These are phyloP conservation scores for Butorides virescens DNA, from an alignment of 2,113 vertebrate genomes.

Conservation along the genomic window DNA sequence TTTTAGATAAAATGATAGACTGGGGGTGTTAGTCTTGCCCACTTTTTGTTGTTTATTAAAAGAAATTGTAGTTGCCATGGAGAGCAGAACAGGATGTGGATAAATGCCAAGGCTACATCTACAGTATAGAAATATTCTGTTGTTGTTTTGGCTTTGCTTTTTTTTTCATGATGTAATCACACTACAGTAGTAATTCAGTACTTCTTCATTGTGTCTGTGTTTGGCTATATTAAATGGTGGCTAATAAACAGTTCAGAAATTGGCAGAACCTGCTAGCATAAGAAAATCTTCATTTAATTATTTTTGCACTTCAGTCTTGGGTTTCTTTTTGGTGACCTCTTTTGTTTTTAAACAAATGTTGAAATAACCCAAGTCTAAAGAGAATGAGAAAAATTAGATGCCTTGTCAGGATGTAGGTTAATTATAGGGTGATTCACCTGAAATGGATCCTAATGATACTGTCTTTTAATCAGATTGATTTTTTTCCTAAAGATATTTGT, in stretches of 20 bases:
- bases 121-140: background rate
- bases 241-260: background rate
- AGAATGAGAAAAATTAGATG: background rate
- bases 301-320: background rate
- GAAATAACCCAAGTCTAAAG: background rate
- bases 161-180: background rate
- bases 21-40: background rate
- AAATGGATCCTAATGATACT: background rate
- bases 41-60: background rate
- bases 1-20: background rate
- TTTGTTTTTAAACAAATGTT: background rate
- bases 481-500: background rate
- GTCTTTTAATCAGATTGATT: background rate
- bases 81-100: background rate
- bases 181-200: background rate
- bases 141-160: background rate
- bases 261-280: background rate
- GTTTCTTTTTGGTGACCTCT: background rate
- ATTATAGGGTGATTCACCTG: background rate
- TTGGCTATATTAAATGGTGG: background rate
- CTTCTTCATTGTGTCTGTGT: background rate
- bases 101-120: background rate
- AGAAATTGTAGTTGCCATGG: background rate
- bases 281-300: background rate
- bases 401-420: background rate